A percentile compares a stretch with the other conserved stretches of the same genome.
Evolutionary conservation across 2,888 invertebrate species (phyloP).

Genomic region (Palloptera scutellata): DNA sequence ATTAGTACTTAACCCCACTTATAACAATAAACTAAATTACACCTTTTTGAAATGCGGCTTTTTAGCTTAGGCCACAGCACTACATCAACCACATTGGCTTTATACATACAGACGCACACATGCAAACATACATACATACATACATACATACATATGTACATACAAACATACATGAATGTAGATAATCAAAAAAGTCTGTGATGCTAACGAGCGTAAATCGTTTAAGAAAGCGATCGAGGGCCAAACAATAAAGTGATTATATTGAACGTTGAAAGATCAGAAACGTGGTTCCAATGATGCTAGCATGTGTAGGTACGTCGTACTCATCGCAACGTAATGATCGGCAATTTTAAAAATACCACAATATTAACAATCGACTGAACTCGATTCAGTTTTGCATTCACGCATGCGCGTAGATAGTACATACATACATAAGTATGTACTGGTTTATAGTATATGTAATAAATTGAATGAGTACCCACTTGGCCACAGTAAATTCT

Average conservation of each 20-base stretch:
- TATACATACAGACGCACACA: neutral
- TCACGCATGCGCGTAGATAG: too few species aligned
- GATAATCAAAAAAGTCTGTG: too few species aligned
- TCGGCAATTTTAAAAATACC: conserved; percentile 62
- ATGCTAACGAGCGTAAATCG: too few species aligned
- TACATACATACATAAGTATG: too few species aligned
- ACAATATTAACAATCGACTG: conserved; percentile 49
- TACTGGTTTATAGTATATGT: too few species aligned
- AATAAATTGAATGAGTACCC: too few species aligned
- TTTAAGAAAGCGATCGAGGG: neutral
- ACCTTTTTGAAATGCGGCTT: conserved; percentile 22
- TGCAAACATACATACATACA: conserved; percentile 17
- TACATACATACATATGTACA: conserved; percentile 6
- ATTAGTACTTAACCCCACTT: conserved; percentile 54
- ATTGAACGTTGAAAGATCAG: conserved; percentile 54
- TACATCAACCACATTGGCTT: neutral
- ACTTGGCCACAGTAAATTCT: too few species aligned
- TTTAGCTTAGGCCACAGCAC: neutral
- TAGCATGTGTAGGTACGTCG: too few species aligned
- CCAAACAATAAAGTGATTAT: conserved; percentile 54
- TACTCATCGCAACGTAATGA: conserved; percentile 48
- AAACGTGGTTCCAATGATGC: conserved; percentile 35
- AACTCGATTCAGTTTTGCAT: too few species aligned
- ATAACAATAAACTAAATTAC: conserved; percentile 59
- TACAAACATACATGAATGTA: conserved; percentile 11